Conservation (phyloP, 2,113 vertebrate genomes). For the Catagonus wagneri region DNA sequence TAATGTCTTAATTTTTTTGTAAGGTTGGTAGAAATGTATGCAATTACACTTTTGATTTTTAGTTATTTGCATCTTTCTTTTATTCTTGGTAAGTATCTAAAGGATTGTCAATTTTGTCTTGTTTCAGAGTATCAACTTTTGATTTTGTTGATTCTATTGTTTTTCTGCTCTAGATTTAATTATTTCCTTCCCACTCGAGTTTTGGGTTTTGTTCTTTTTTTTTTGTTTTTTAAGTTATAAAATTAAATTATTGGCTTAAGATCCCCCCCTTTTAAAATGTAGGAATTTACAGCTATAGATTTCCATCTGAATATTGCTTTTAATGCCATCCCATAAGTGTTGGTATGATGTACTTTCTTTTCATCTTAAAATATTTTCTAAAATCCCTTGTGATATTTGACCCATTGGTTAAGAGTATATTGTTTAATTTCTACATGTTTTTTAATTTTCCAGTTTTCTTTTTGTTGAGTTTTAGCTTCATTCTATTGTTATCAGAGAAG, state of each 20-base stretch:
- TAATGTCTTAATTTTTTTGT: background rate
- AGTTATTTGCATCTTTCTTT: background rate
- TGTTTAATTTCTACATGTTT: background rate
- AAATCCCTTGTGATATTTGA: background rate
- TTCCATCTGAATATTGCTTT: background rate
- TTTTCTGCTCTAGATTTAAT: background rate
- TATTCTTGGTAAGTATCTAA: background rate
- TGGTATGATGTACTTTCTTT: background rate
- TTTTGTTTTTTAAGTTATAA: background rate
- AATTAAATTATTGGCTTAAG: background rate
- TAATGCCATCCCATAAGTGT: background rate
- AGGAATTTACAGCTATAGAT: background rate
- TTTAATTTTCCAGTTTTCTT: background rate
- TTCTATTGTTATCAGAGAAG: background rate
- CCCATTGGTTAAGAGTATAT: background rate
- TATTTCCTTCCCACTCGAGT: background rate
- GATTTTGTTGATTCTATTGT: background rate
- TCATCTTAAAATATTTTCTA: background rate
- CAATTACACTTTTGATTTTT: background rate
- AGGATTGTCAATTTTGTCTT: background rate
- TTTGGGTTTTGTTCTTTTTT: background rate
- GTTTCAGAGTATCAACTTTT: background rate
- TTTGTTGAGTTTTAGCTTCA: background rate
- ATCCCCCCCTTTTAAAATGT: background rate
- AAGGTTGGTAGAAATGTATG: background rate